phyloP scores from a whole-genome alignment of 2,797 vertebrate genomes.

The Decapterus maruadsi region DNA sequence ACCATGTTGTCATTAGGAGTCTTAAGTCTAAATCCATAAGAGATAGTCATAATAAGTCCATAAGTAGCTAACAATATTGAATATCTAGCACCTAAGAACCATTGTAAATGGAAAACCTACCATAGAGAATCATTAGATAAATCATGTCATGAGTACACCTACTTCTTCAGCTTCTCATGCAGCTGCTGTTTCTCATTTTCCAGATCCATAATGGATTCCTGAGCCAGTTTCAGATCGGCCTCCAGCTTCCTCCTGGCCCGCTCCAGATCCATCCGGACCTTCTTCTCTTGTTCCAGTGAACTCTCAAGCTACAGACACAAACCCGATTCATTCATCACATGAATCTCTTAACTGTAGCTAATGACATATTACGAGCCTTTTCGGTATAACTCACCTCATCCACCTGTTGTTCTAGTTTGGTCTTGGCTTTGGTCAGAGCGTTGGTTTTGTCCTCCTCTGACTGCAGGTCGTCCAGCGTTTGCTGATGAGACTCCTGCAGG shows the following conservation, averaged over 20 bases:
- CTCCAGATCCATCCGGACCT: constrained; percentile 86
- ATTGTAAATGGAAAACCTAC: not conserved
- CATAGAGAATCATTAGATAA: not conserved
- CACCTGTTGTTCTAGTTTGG: constrained; percentile 89
- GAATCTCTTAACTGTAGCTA: accelerated
- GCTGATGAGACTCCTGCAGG: constrained; percentile 85
- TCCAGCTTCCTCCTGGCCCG: constrained; percentile 88
- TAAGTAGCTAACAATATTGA: too few relatives aligned
- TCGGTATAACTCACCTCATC: constrained; percentile 84
- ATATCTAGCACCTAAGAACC: not conserved
- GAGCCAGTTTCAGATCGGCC: constrained; percentile 88
- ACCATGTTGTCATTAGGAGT: not conserved
- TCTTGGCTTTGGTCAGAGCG: constrained; percentile 84
- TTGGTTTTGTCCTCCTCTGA: constrained; percentile 89
- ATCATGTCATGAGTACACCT: not conserved
- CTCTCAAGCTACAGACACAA: constrained; percentile 80
- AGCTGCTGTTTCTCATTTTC: constrained; percentile 87
- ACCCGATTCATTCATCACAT: not conserved
- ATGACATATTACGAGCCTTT: too few relatives aligned
- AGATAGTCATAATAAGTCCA: too few relatives aligned
- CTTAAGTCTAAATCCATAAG: too few relatives aligned
- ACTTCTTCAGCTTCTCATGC: constrained; percentile 90
- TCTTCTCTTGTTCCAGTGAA: constrained; percentile 89
- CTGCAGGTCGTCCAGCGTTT: constrained; percentile 86
- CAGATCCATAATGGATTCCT: constrained; percentile 87